phyloP scores from a whole-genome alignment of 2,797 vertebrate genomes.

The Mormyrops attenuatus region DNA sequence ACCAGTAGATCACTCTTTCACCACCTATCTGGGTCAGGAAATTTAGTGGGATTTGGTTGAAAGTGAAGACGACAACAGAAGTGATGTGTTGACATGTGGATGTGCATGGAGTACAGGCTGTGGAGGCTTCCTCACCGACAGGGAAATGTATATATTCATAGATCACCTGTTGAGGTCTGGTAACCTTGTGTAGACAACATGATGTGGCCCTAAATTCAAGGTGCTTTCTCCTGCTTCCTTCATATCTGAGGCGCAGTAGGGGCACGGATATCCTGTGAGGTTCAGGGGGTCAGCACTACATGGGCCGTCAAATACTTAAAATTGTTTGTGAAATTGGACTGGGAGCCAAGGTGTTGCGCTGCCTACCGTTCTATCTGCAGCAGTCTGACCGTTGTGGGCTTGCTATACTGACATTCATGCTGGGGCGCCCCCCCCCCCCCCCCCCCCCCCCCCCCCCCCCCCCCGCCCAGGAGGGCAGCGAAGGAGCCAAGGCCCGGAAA shows the following conservation, averaged over 20 bases:
- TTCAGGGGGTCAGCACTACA: background rate
- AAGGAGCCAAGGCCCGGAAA: no score
- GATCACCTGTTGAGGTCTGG: background rate
- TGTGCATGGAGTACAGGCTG: background rate
- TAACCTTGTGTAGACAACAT: background rate
- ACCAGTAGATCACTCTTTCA: background rate
- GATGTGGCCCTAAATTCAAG: background rate
- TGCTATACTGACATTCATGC: background rate
- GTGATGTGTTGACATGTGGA: background rate
- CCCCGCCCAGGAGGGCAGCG: no score
- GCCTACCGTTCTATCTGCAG: background rate
- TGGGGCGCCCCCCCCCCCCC: no score
- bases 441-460: no score
- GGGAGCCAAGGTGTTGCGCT: background rate
- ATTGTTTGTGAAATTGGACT: background rate
- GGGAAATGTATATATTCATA: background rate
- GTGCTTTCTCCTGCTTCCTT: background rate
- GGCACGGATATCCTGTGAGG: background rate
- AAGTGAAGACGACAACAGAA: background rate
- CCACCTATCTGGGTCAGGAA: background rate
- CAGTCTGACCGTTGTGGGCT: background rate
- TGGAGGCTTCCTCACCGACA: background rate
- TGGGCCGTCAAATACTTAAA: background rate
- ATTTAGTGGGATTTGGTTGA: background rate
- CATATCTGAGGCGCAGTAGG: background rate